Base-by-base conservation (phyloP, 92 coral and sea anemone species). In the Actinostola sp. region DNA sequence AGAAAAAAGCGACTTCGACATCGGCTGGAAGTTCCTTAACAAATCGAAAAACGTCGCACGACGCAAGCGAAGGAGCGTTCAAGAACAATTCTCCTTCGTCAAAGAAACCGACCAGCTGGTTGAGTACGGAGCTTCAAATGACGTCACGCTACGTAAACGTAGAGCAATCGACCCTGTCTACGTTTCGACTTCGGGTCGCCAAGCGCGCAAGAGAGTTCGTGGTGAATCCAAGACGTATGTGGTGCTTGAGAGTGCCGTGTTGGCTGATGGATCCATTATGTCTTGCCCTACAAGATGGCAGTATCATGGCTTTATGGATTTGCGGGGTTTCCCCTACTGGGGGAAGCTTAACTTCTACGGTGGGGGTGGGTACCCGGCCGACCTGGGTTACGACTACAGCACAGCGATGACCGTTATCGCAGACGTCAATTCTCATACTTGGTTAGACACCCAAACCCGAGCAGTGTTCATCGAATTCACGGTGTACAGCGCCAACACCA, bases 261-360 rank as follows among this genome's bases (percentile, higher is more conserved):
- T 73, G 7, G 77, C 92, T 8, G 88, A 91, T 58, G 98, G 98
- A 0, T 81, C 86, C 1, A 82, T 93, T 31, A 42, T 84, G 32
- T 90, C 98, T 1, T 93, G 98, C 48, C 91, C 96, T 6, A 67
- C 96, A 20, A 86, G 98, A 21, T 93, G 98, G 98, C 70, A 83
- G 53, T 79, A 93, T 28, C 91, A 86, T 1, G 45, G 50, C 10
- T 63, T 76, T 62, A 34, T 78, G 12, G 86, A 91, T 15, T 82
- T 93, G n/a, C 51, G 88, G 30, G 98, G 97, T 10, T 93, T 86
- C 66, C 98, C 98, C 10, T 91, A 89, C 88, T 88, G 93, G 98
- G 98, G 98, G 8, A 51, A 58, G 24, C 12, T 93, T 25, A 66
- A 86, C 41, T 46, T 81, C 70, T 93, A 93, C 72, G 75, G 80